Evolutionary conservation across 2,888 invertebrate genomes (phyloP).

Genomic region (Schizaphis graminum): DNA sequence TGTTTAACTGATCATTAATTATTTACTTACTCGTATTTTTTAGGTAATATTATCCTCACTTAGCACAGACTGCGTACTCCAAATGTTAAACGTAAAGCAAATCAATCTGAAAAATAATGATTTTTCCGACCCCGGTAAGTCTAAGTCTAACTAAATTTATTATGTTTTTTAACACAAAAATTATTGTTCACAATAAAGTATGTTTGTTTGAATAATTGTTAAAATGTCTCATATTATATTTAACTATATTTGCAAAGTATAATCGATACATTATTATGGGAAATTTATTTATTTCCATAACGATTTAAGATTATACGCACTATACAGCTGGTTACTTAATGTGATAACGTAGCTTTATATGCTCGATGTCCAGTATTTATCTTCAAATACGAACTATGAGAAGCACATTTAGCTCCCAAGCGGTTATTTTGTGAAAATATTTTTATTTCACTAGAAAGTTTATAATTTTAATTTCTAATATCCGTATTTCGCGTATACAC

Average conservation of each 20-base stretch:
- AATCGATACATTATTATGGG: not conserved
- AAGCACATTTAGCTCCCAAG: too few relatives aligned
- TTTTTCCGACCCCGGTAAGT: not conserved
- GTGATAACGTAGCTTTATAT: too few relatives aligned
- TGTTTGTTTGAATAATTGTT: not conserved
- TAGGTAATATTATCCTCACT: not conserved
- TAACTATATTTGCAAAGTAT: not conserved
- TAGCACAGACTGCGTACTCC: not conserved
- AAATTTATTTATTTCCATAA: not conserved
- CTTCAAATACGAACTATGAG: too few relatives aligned
- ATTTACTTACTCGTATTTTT: not conserved
- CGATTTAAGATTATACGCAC: too few relatives aligned
- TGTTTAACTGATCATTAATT: not conserved
- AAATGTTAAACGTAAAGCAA: fast-evolving
- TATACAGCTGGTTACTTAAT: too few relatives aligned
- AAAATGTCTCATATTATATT: not conserved
- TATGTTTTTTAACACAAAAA: not conserved
- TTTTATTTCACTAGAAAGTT: too few relatives aligned
- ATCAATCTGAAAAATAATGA: not conserved
- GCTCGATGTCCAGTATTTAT: too few relatives aligned
- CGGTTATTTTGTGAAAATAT: too few relatives aligned
- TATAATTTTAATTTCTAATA: too few relatives aligned
- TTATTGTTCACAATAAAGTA: not conserved
- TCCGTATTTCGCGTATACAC: too few relatives aligned
- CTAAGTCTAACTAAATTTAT: not conserved